A percentile compares a stretch with the other conserved stretches of the same genome.
phyloP scores from a whole-genome alignment of 2,888 invertebrate genomes.

The Pyralis farinalis region DNA sequence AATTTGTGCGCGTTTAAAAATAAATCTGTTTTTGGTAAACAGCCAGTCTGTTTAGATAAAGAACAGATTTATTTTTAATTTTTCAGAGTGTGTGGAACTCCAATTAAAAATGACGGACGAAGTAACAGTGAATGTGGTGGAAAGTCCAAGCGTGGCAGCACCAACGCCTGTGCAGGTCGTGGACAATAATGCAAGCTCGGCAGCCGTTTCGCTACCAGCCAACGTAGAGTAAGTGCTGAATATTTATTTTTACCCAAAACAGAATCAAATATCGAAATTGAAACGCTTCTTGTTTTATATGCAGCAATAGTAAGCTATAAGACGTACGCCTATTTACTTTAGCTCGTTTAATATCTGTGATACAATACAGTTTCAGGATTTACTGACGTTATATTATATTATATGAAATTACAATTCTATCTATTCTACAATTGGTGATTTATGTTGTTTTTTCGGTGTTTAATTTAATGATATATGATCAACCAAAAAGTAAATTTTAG shows the following conservation, averaged over 20 bases:
- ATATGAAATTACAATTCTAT: too few species aligned
- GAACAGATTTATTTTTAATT: conserved; percentile 22
- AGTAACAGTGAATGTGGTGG: conserved; percentile 53
- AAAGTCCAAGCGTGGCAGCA: conserved; percentile 23
- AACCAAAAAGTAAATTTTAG: too few species aligned
- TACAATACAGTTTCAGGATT: too few species aligned
- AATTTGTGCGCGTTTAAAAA: conserved; percentile 14
- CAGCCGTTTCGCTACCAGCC: conserved; percentile 12
- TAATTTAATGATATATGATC: too few species aligned
- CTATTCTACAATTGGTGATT: too few species aligned
- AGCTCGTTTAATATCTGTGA: too few species aligned
- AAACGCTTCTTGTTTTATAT: too few species aligned
- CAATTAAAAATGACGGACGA: conserved; percentile 48
- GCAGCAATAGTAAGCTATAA: too few species aligned
- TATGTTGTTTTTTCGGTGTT: too few species aligned
- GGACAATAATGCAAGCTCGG: conserved; percentile 19
- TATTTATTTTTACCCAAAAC: neutral
- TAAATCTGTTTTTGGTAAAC: conserved; percentile 15
- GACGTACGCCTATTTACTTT: too few species aligned
- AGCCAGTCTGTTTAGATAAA: conserved; percentile 11
- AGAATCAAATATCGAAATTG: too few species aligned
- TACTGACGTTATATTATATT: too few species aligned
- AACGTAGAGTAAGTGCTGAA: conserved; percentile 27
- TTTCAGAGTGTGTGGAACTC: conserved; percentile 16
- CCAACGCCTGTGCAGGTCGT: conserved; percentile 21